Base-by-base conservation (phyloP, 2,888 invertebrate species). In the Branchinecta sandiegonensis region DNA sequence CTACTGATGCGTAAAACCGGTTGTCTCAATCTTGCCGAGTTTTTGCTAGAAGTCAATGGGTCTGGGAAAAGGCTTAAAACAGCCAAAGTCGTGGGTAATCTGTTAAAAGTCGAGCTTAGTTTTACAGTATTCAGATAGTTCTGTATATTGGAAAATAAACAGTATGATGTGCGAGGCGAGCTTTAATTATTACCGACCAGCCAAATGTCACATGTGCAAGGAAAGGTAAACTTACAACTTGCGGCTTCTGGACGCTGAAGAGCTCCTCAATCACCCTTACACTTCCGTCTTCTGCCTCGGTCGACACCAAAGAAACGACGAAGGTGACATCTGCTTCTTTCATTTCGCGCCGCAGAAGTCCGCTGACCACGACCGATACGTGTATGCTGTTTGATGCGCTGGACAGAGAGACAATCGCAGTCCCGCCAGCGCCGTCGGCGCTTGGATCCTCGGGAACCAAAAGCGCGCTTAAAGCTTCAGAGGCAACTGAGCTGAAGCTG, bases 371-470 rank as follows among this genome's bases (percentile, higher is more conserved):
- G 6, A 91, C 78, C 0, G 89, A 88, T 56, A 91, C 77, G 76
- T 91, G 89, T 70, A 92, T 83, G 48, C 88, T 88, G 0, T 91
- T 89, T 8, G 74, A 73, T 7, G 68, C 67, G 47, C 66, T 65
- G 0, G 86, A 87, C 0, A 88, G 88, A 0, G 90, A 89, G 1
- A 93, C 86, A 48, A 91, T 86, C 1, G 91, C 92, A 0, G 91
- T 91, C 1, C 90, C 93, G 74, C 89, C 90, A 73, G 81, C 85
- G 74, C 81, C 88, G 65, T 72, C 81, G 78, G 69, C 82, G 80
- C 50, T 78, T 75, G 11, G 75, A 11, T 68, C 65, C 77, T 80
- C 84, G 71, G 86, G 84, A 73, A 85, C 85, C 74, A 93, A 78
- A 47, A 93, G 77, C 0, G 90, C 84, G 65, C 89, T 89, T 76